Evolutionary conservation across 2,113 vertebrate species (phyloP).

Genomic region (Clinocottus analis): DNA sequence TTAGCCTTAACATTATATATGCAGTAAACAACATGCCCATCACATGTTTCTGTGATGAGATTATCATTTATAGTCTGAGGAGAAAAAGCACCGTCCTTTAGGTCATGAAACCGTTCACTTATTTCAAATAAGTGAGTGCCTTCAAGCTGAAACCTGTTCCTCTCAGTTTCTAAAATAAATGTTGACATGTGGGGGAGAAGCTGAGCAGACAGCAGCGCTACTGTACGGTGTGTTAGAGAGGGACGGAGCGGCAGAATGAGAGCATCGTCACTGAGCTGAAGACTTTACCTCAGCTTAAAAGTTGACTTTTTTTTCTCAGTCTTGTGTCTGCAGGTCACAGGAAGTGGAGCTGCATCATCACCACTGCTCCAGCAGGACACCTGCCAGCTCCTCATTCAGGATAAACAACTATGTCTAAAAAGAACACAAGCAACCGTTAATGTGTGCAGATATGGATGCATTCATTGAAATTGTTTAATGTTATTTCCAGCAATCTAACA

Average conservation of each 20-base stretch:
- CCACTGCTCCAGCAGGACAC: not conserved
- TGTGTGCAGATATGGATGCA: not conserved
- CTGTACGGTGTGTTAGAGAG: not conserved
- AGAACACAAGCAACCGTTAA: not conserved
- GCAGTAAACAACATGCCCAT: not conserved
- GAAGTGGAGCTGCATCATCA: not conserved
- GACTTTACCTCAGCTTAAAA: not conserved
- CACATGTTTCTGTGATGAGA: not conserved
- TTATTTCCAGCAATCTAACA: no score
- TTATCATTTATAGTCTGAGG: not conserved
- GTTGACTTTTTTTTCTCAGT: not conserved
- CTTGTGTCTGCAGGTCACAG: not conserved
- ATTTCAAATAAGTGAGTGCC: not conserved
- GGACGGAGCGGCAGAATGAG: conserved; percentile 2
- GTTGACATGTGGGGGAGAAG: not conserved
- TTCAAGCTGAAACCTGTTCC: not conserved
- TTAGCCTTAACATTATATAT: no score
- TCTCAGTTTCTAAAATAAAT: conserved; percentile 1
- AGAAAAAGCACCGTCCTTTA: not conserved
- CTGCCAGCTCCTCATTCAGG: not conserved
- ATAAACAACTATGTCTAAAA: not conserved
- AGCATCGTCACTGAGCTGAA: not conserved
- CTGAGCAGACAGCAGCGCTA: not conserved
- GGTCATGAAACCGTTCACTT: not conserved
- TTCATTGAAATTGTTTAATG: not conserved